A percentile compares a stretch with the other conserved stretches of the same genome.
Evolutionary conservation across 2,888 invertebrate species (phyloP).

Genomic region (Thymelicus acteon): DNA sequence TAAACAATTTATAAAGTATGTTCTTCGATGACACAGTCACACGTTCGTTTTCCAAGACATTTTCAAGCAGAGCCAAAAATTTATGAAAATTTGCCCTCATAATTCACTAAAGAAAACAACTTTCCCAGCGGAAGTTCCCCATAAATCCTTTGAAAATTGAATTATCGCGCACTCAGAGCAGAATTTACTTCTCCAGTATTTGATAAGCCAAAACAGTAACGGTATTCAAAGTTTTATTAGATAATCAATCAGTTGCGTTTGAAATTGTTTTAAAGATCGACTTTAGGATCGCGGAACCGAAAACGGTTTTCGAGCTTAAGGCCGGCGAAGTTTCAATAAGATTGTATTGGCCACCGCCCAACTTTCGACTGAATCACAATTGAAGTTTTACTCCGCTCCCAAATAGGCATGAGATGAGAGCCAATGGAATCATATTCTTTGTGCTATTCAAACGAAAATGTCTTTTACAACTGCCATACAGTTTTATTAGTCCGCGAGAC

Average conservation of each 20-base stretch:
- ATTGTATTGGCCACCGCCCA: slow-evolving; percentile 79
- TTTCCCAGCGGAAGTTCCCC: not conserved
- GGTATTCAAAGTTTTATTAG: slow-evolving; percentile 35
- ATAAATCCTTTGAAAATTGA: slow-evolving; percentile 32
- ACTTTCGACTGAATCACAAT: slow-evolving; percentile 56
- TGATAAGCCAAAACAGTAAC: slow-evolving; percentile 29
- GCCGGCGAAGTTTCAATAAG: slow-evolving; percentile 73
- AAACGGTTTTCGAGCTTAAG: slow-evolving; percentile 21
- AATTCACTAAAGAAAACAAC: slow-evolving; percentile 10
- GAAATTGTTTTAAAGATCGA: slow-evolving; percentile 36
- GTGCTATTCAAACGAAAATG: slow-evolving; percentile 38
- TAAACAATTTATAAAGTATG: too few relatives aligned
- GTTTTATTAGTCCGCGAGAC: slow-evolving; percentile 29
- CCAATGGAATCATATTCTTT: slow-evolving; percentile 43
- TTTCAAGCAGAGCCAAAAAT: not conserved
- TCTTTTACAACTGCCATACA: slow-evolving; percentile 36
- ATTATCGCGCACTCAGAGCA: slow-evolving; percentile 12
- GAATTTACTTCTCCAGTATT: slow-evolving; percentile 11
- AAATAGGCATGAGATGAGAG: slow-evolving; percentile 49
- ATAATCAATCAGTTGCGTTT: slow-evolving; percentile 37
- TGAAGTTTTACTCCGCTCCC: slow-evolving; percentile 49
- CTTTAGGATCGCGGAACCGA: slow-evolving; percentile 16
- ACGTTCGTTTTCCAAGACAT: not conserved
- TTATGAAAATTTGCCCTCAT: slow-evolving; percentile 5
- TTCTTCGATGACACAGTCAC: too few relatives aligned